phyloP scores from a whole-genome alignment of 2,113 vertebrate species.

The Dipodomys stephensi region DNA sequence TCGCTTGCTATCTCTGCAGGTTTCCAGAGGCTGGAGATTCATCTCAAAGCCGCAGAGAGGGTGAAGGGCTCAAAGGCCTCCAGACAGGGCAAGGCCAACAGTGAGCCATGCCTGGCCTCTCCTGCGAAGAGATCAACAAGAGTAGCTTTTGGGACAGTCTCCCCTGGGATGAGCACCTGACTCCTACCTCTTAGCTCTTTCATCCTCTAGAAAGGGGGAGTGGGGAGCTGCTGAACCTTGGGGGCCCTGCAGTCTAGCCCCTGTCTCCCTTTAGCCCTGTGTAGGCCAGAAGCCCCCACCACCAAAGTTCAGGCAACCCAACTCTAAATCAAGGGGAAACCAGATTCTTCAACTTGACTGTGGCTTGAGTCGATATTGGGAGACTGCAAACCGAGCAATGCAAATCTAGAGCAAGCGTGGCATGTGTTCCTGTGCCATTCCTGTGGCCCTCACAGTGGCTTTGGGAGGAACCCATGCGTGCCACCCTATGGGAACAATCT shows the following conservation, averaged over 20 bases:
- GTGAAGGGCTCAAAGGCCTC: background rate
- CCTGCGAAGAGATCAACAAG: background rate
- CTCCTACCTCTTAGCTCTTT: background rate
- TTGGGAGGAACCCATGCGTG: background rate
- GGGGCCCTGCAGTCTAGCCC: rapidly evolving
- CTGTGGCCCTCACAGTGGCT: rapidly evolving
- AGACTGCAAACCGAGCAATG: too few species aligned
- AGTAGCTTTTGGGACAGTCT: background rate
- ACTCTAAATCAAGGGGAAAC: background rate
- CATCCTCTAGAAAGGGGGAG: background rate
- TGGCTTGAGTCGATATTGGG: rapidly evolving
- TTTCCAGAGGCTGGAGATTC: background rate
- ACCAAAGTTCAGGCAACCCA: background rate
- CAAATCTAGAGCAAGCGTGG: background rate
- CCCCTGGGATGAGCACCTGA: background rate
- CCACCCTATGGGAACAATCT: rapidly evolving
- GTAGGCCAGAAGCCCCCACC: background rate
- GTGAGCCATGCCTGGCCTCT: background rate
- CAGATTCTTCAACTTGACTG: rapidly evolving
- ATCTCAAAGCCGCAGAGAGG: background rate
- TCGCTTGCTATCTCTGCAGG: background rate
- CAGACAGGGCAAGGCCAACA: background rate
- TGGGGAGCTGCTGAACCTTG: rapidly evolving
- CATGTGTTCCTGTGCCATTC: rapidly evolving
- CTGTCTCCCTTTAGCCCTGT: background rate